Base-by-base conservation (phyloP, 2,113 vertebrate species). In the Xiphias gladius region DNA sequence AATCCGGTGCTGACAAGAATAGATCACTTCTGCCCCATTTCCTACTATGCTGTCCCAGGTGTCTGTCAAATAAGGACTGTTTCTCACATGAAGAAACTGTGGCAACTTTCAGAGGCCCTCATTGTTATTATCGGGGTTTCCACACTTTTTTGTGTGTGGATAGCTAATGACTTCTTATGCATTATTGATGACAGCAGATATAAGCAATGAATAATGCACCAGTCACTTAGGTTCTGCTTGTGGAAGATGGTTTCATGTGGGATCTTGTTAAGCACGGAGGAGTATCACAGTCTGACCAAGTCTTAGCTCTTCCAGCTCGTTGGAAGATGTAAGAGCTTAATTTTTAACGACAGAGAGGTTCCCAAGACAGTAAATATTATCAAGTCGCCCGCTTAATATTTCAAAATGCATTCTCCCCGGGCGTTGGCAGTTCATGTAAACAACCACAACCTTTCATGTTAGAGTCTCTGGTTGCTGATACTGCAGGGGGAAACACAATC, bases 181-280 rank as follows among this genome's bases (percentile, higher is more conserved):
- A 92, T 94, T 91, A 91, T 92, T 89, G 85, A 93, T 90, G 81
- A 28, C 19, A 3, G 66, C 82, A 80, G 85, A 91, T 83, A 83
- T 70, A 74, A 54, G 69, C 3, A 8, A 91, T 94, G 86, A 92
- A 94, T 94, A 86, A 90, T 94, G 83, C 69, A 93, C 37, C 46
- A 32, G 68, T 61, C 89, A 73, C 86, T 92, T 83, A 80, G 81
- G 61, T 43, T 69, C 41, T 62, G 55, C 73, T 19, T 10, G 70
- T 77, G 57, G 39, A 62, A 26, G 81, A 76, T 10, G 32, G 54
- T 73, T 79, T 71, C 73, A 59, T 61, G 4, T 22, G 66, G 82
- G 77, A 84, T 69, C 69, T 57, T 80, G 82, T 89, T 84, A 69
- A 81, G 80, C 88, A 79, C 43, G 13, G 61, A 69, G 74, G 30